Evolutionary conservation across 2,113 vertebrate species (phyloP).

Genomic region (Callithrix jacchus): DNA sequence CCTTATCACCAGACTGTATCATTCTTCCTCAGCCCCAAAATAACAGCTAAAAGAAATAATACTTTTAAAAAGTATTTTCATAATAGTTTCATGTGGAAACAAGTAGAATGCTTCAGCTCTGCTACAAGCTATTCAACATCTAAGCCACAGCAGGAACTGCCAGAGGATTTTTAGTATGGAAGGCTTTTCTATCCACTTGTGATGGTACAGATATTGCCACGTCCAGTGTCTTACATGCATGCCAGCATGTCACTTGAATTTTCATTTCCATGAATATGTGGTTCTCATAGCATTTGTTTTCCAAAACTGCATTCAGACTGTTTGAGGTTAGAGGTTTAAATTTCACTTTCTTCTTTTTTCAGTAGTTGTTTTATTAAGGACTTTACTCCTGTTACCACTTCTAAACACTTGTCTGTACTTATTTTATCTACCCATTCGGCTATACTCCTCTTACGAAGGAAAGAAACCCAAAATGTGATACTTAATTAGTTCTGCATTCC

Average conservation of each 20-base stretch:
- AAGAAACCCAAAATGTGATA: slow-evolving; percentile 48
- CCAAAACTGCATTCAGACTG: not conserved
- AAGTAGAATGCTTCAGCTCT: not conserved
- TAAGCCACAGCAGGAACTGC: too few relatives aligned
- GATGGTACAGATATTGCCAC: not conserved
- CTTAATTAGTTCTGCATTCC: slow-evolving; percentile 76
- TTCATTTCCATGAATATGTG: slow-evolving; percentile 20
- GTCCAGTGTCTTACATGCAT: not conserved
- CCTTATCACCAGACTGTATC: slow-evolving; percentile 28
- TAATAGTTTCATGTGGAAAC: not conserved
- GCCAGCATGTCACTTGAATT: not conserved
- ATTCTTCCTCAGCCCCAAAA: not conserved
- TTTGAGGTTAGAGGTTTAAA: slow-evolving; percentile 25
- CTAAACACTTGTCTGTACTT: slow-evolving; percentile 42
- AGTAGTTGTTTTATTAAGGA: slow-evolving; percentile 9
- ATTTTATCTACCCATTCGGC: slow-evolving; percentile 33
- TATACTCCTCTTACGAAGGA: not conserved
- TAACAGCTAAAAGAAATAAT: not conserved
- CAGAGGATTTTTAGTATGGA: not conserved
- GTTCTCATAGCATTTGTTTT: not conserved
- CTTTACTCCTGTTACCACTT: not conserved
- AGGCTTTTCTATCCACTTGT: not conserved
- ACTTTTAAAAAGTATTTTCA: not conserved
- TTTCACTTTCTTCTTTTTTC: slow-evolving; percentile 13
- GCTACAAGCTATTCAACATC: not conserved